phyloP scores from a whole-genome alignment of 2,888 invertebrate genomes.

The Apamea crenata region DNA sequence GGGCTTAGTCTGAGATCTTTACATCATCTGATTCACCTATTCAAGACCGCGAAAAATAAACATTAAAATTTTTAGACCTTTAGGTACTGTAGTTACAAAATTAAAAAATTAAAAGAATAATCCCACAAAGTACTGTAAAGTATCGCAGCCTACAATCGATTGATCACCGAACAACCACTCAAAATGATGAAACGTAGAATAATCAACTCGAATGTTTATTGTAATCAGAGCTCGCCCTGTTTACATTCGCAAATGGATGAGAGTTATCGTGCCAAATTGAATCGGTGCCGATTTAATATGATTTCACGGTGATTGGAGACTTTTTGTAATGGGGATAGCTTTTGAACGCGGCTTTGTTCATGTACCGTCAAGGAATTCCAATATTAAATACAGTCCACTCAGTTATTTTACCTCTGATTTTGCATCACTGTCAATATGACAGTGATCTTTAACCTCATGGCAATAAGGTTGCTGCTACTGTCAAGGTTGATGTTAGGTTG shows the following conservation, averaged over 20 bases:
- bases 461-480: not conserved
- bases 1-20: not conserved
- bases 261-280: slow-evolving; percentile 51
- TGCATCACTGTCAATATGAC: not conserved
- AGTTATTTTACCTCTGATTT: not conserved
- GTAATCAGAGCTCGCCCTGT: slow-evolving; percentile 55
- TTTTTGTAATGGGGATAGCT: slow-evolving; percentile 17
- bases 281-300: slow-evolving; percentile 41
- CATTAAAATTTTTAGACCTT: not conserved
- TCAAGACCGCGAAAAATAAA: not conserved
- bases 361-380: not conserved
- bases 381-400: not conserved
- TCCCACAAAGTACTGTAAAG: not conserved
- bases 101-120: not conserved
- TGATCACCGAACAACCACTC: slow-evolving; percentile 48
- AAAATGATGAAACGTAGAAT: slow-evolving; percentile 56
- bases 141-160: slow-evolving; percentile 26
- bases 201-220: slow-evolving; percentile 56
- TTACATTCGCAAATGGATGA: slow-evolving; percentile 62
- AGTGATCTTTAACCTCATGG: not conserved
- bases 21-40: not conserved
- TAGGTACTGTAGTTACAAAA: not conserved
- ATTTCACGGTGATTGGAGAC: slow-evolving; percentile 30
- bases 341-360: slow-evolving; percentile 17
- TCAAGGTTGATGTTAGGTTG: not conserved